Base-by-base conservation (phyloP, 2,888 invertebrate species). In the Gryllus longicercus region DNA sequence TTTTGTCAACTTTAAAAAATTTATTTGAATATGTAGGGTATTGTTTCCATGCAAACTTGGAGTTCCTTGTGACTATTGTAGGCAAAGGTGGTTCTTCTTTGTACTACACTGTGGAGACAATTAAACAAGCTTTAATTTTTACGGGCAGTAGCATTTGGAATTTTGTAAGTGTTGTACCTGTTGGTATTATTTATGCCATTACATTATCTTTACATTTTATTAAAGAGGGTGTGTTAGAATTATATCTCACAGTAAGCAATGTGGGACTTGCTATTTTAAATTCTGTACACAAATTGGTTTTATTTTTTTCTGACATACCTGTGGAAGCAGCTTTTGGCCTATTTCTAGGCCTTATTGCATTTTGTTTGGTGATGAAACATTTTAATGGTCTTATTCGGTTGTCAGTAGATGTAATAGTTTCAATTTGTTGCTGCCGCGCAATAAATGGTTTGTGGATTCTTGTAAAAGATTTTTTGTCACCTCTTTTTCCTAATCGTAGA, bases 121-220 rank as follows among this genome's bases (percentile, higher is more conserved):
- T 81, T 8, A 82, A 81, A 51, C 63, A 81, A 75, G 23, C 75
- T 12, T 49, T 81, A 11, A 78, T 81, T 5, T n/a, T 80, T 12
- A 23, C 80, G 38, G 82, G 82, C 38, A 79, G 76, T 50, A 75
- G 80, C 16, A 76, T 80, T 21, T 82, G 80, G 81, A n/a, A 80
- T 18, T 63, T 78, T 25, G 14, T 79, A 2, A 75, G 77, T 50
- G 21, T 81, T 23, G 38, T 82, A 63, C 82, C 82, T 49, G 51
- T 80, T 16, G 74, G 50, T 3, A 77, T 81, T 76, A 76, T 82
- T 11, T 80, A 82, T 51, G 5, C 78, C 8, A 63, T 76, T 21
- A 81, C 78, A 49, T 50, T 81, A 79, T 76, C n/a, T 50, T 25
- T 82, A 23, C 79, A 51, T 38, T n/a, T 79, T 21, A 16, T 81